Percentiles rank a stretch among this genome's conserved stretches.
These are phyloP conservation scores for Pogonocherus hispidulus DNA, from an alignment of 2,888 invertebrate species.

Conservation along the genomic window DNA sequence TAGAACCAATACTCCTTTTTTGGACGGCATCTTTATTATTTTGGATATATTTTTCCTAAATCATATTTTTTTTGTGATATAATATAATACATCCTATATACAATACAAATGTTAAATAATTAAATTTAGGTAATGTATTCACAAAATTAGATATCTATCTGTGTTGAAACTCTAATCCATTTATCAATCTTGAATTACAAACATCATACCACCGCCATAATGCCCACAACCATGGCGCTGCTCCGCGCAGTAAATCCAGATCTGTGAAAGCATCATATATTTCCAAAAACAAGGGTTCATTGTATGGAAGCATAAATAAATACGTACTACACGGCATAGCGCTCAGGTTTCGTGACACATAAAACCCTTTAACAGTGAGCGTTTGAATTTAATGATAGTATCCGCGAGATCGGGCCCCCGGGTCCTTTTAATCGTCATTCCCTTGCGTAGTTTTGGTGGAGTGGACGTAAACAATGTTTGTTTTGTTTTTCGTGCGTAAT, in stretches of 20 bases:
- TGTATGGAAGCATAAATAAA: conserved; percentile 9
- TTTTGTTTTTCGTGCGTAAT: conserved; percentile 6
- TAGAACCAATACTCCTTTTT: no score
- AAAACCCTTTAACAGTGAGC: conserved; percentile 12
- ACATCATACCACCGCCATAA: neutral
- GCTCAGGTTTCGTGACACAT: conserved; percentile 30
- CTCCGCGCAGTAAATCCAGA: neutral
- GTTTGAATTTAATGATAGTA: conserved; percentile 31
- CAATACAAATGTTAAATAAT: no score
- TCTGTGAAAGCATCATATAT: conserved; percentile 21
- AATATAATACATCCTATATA: no score
- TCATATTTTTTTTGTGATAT: no score
- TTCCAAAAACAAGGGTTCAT: conserved; percentile 10
- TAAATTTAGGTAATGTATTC: no score
- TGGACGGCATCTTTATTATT: no score
- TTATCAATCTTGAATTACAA: neutral
- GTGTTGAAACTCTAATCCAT: no score
- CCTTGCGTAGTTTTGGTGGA: neutral
- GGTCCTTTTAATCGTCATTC: conserved; percentile 37
- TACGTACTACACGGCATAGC: conserved; percentile 21
- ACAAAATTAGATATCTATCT: no score
- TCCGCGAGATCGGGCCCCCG: conserved; percentile 22
- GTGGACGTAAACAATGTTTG: conserved; percentile 32
- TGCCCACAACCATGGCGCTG: neutral
- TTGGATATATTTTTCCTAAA: no score